Conservation (phyloP, 2,113 vertebrate genomes). For the Halcyon senegalensis region DNA sequence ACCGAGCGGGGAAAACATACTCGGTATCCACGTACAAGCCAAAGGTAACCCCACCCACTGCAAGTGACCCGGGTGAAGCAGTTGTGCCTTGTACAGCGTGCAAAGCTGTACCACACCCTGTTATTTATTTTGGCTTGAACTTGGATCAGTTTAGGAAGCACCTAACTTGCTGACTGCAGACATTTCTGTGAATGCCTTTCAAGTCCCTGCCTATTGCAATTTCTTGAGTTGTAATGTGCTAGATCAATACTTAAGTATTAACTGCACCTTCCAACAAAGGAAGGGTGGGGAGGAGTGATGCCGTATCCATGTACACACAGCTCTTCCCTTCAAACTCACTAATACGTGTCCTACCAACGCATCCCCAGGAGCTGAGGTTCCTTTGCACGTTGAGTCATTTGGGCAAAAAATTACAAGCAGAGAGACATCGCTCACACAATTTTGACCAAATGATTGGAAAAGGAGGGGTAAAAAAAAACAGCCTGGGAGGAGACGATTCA, state of each 20-base stretch:
- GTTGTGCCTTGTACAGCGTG: fast-evolving
- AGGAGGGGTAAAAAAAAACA: background rate
- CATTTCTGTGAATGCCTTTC: conserved; percentile 14
- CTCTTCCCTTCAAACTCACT: background rate
- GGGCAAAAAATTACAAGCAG: background rate
- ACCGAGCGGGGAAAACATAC: background rate
- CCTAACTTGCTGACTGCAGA: conserved; percentile 10
- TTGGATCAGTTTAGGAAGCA: background rate
- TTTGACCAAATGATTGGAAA: background rate
- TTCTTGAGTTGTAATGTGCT: background rate
- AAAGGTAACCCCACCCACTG: background rate
- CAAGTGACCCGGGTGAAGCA: background rate
- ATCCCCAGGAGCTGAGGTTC: background rate
- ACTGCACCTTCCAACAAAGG: background rate
- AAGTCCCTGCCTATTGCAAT: background rate
- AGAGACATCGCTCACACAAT: background rate
- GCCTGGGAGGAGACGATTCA: background rate
- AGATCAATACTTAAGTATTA: background rate
- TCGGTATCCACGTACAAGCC: background rate
- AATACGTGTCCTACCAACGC: background rate
- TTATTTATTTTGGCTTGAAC: background rate
- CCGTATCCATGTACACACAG: fast-evolving
- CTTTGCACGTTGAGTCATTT: fast-evolving
- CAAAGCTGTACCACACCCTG: background rate
- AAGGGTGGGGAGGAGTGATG: background rate